These are phyloP conservation scores for Ormyrus nitidulus DNA, from an alignment of 2,888 invertebrate species.

Conservation along the genomic window DNA sequence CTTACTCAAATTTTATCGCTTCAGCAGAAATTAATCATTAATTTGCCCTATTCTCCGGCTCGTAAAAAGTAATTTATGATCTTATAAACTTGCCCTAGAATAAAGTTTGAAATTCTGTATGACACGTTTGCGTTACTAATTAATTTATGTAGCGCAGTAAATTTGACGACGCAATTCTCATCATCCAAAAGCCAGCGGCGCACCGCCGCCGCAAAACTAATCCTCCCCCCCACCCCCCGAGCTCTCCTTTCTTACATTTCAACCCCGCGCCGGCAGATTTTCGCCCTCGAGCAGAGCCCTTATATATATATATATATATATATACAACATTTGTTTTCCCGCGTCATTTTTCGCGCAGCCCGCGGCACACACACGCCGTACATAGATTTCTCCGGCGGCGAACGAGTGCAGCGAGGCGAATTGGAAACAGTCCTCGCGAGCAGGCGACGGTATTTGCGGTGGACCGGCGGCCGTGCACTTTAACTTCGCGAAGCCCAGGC, in stretches of 20 bases:
- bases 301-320: neutral
- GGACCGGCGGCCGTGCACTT: constrained; percentile 12
- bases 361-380: neutral
- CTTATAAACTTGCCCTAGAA: too few relatives aligned
- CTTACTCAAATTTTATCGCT: neutral
- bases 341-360: neutral
- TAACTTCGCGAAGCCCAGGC: constrained; percentile 15
- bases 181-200: too few relatives aligned
- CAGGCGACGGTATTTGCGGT: constrained; percentile 44
- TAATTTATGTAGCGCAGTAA: too few relatives aligned
- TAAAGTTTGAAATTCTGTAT: too few relatives aligned
- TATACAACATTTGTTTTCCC: neutral
- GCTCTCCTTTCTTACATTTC: too few relatives aligned
- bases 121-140: too few relatives aligned
- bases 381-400: neutral
- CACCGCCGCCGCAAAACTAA: too few relatives aligned
- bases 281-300: too few relatives aligned
- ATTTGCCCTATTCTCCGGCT: neutral
- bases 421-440: constrained; percentile 39
- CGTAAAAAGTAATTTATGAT: constrained; percentile 2
- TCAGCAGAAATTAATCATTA: neutral
- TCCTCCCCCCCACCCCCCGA: too few relatives aligned
- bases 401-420: constrained; percentile 18
- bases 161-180: too few relatives aligned
- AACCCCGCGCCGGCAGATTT: too few relatives aligned